Percentiles rank a stretch among this genome's conserved stretches.
Evolutionary conservation across 2,113 vertebrate genomes (phyloP).

Genomic region (Aegypius monachus): DNA sequence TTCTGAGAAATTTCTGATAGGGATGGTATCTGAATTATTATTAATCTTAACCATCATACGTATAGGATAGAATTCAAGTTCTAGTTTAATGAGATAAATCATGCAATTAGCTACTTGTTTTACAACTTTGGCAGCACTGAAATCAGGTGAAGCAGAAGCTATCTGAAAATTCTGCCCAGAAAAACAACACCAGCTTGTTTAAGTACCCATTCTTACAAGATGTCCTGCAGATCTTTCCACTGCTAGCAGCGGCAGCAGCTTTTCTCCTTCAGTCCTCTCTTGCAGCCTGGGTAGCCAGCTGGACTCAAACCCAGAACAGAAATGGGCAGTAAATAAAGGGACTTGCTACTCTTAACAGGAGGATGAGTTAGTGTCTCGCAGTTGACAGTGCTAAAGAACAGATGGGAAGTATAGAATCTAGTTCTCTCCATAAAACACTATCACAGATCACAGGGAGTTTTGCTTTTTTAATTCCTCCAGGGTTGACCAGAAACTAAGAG

Average conservation of each 20-base stretch:
- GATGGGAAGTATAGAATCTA: background rate
- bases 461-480: background rate
- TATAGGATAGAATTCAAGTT: background rate
- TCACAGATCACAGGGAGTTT: background rate
- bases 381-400: background rate
- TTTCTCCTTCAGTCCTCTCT: background rate
- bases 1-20: background rate
- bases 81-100: background rate
- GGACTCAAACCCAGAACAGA: background rate
- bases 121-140: background rate
- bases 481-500: background rate
- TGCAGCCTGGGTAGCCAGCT: background rate
- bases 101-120: background rate
- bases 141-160: background rate
- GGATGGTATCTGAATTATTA: background rate
- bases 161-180: background rate
- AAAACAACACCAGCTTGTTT: background rate
- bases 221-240: fast-evolving
- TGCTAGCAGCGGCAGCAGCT: background rate
- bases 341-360: background rate
- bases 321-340: background rate
- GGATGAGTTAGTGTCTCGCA: background rate
- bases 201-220: background rate
- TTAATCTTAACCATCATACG: background rate
- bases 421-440: background rate